Evolutionary conservation across 2,888 invertebrate genomes (phyloP).

Genomic region (Coleophora flavipennella): DNA sequence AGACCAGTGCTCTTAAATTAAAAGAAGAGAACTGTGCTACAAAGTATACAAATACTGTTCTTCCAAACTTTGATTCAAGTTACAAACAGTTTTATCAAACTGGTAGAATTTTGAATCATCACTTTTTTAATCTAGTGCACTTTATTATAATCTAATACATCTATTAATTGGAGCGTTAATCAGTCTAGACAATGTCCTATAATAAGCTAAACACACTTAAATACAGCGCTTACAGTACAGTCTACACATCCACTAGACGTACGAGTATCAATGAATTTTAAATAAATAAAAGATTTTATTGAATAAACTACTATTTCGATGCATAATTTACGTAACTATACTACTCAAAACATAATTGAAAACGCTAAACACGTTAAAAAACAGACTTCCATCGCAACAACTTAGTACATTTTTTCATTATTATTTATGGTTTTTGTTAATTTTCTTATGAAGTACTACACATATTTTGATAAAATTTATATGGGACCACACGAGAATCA

Average conservation of each 20-base stretch:
- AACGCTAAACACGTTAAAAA: too few species aligned
- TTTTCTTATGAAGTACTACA: too few species aligned
- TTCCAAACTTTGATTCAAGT: slow-evolving; percentile 19
- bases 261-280: slow-evolving; percentile 13
- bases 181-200: slow-evolving; percentile 67
- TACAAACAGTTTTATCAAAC: slow-evolving; percentile 49
- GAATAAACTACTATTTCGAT: slow-evolving; percentile 27
- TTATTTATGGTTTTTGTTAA: too few species aligned
- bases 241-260: slow-evolving; percentile 39
- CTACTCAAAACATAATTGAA: too few species aligned
- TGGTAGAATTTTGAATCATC: slow-evolving; percentile 44
- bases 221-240: slow-evolving; percentile 25
- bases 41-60: slow-evolving; percentile 6
- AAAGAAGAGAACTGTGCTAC: too few species aligned
- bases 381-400: too few species aligned
- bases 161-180: slow-evolving; percentile 57
- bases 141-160: slow-evolving; percentile 23
- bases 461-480: too few species aligned
- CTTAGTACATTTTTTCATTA: too few species aligned
- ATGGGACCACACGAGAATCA: too few species aligned
- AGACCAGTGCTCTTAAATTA: too few species aligned
- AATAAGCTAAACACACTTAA: slow-evolving; percentile 46
- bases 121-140: slow-evolving; percentile 37
- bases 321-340: slow-evolving; percentile 19
- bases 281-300: slow-evolving; percentile 28